These are phyloP conservation scores for Pemphredon lugubris DNA, from an alignment of 2,888 invertebrate species.

Conservation along the genomic window DNA sequence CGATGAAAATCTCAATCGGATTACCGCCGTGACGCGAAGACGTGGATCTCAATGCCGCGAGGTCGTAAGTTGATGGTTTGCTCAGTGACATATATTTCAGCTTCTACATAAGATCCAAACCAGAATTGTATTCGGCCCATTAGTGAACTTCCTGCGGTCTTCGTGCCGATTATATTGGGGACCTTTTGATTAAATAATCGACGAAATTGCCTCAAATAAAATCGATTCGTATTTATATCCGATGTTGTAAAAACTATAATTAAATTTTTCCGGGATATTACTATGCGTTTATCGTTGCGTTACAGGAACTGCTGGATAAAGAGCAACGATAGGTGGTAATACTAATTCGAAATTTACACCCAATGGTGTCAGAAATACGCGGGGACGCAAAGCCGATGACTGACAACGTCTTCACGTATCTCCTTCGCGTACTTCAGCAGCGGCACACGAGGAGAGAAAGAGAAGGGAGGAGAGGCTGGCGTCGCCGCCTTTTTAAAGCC, in stretches of 20 bases:
- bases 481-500: slow-evolving; percentile 69
- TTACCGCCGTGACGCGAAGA: slow-evolving; percentile 25
- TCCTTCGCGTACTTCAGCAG: slow-evolving; percentile 34
- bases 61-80: background rate
- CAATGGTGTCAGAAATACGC: slow-evolving; percentile 21
- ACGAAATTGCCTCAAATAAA: too few species aligned
- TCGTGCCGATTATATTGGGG: too few species aligned
- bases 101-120: background rate
- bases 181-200: too few species aligned
- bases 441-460: slow-evolving; percentile 48
- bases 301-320: too few species aligned
- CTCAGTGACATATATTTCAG: too few species aligned
- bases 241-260: too few species aligned
- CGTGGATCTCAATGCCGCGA: slow-evolving; percentile 14
- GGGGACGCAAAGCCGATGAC: slow-evolving; percentile 58
- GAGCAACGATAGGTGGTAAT: too few species aligned
- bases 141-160: too few species aligned
- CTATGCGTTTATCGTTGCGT: too few species aligned
- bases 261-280: too few species aligned
- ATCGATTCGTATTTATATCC: too few species aligned
- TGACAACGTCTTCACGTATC: slow-evolving; percentile 64
- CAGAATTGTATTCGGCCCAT: too few species aligned
- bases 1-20: slow-evolving; percentile 42
- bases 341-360: slow-evolving; percentile 22
- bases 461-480: slow-evolving; percentile 46